Evolutionary conservation across 2,888 invertebrate genomes (phyloP), one percentile per base, ranked within the genome.

Genomic region (Leucophora obtusa): DNA sequence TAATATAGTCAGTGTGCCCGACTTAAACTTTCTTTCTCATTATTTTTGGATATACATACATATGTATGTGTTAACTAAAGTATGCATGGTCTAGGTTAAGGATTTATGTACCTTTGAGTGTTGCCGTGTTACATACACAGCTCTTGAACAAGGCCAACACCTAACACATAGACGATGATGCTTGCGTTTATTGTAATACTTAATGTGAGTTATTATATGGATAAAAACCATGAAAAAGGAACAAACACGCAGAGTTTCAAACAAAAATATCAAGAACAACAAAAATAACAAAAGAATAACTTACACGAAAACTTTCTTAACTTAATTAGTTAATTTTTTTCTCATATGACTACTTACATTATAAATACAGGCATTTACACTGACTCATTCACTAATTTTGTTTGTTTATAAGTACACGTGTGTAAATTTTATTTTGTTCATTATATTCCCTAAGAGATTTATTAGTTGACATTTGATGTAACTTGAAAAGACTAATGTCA

Each of bases 11-110:
- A n/a, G n/a, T n/a, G n/a, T n/a, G n/a, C n/a, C n/a, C n/a, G n/a
- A n/a, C n/a, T n/a, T n/a, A n/a, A n/a, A n/a, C n/a, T n/a, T n/a
- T n/a, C n/a, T 17, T 35, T 59, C 18, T 47, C 11, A 24, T 58
- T 58, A 5, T 58, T 58, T 1, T 5, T 35, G 17, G n/a, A n/a
- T n/a, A n/a, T n/a, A n/a, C n/a, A n/a, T n/a, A n/a, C n/a, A n/a
- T 51, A 33, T 28, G 15, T 28, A 14, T 54, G 21, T 62, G 24
- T 24, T 21, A 38, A 60, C 18, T 28, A 4, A 33, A 17, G 5
- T 53, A 56, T 43, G 38, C 59, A 58, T 72, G 79, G 76, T 69
- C 68, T 79, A 79, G 79, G 79, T 73, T 82, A 74, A 78, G 82
- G 75, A 62, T 59, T 74, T 68, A n/a, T n/a, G n/a, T n/a, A 28